Base-by-base conservation (phyloP, 2,113 vertebrate genomes). In the Abramis brama region DNA sequence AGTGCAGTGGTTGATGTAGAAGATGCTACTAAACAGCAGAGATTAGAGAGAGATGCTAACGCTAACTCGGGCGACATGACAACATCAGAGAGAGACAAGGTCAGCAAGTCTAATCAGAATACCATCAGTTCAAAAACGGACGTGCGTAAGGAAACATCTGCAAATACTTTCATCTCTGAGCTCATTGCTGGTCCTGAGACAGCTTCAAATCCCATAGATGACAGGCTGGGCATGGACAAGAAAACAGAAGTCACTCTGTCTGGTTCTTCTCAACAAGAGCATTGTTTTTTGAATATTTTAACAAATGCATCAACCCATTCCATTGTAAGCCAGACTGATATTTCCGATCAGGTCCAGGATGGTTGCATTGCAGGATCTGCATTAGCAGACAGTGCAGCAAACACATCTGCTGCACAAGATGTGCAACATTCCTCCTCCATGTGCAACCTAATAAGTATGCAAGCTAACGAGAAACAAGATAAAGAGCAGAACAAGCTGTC, bases 91-190 rank as follows among this genome's bases (percentile, higher is more conserved):
- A 83, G 17, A 79, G 66, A 86, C 47, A 13, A 43, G 79, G 64
- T 21, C 9, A n/a, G 57, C 27, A 71, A 77, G 66, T 52, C 47
- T 36, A 45, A 8, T 62, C 36, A 23, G 33, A 81, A 73, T 79
- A 66, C 50, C 9, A 17, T 81, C 7, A 57, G 8, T 11, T 77
- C 39, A 57, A 45, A 79, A 12, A 75, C 19, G 19, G 55, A 57
- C 0, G 19, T 68, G 50, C 15, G 23, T 15, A 85, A 86, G 62
- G 85, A 85, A 86, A 85, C 85, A 87, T 83, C 78, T 82, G 62
- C 17, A 68, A 77, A 33, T 71, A 60, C 39, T 86, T 84, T 70
- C 64, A 23, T 55, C 71, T 70, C 70, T 73, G 76, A 80, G 74
- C 64, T 74, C 55, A 79, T 74, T 17, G 71, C 62, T 47, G 70